Percentiles rank a stretch among this genome's conserved stretches.
Evolutionary conservation across 2,113 vertebrate species (phyloP).

Genomic region (pig (Sus scrofa)): T2T-Sscrofa CM000824.6:46631501-46632000

Average conservation of each 20-base stretch:
- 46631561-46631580: constrained; percentile 95
- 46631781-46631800: background rate
- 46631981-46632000: constrained; percentile 97
- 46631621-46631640: constrained; percentile 90
- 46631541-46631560: constrained; percentile 92
- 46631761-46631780: background rate
- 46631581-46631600: constrained; percentile 94
- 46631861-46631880: background rate
- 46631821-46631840: background rate
- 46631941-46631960: constrained; percentile 71
- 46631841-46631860: background rate
- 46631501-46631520: constrained; percentile 86
- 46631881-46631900: background rate
- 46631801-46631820: background rate
- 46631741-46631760: background rate
- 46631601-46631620: constrained; percentile 92
- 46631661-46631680: constrained; percentile 96
- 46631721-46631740: background rate
- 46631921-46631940: constrained; percentile 63
- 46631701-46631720: constrained; percentile 81
- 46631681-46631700: constrained; percentile 98
- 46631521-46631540: constrained; percentile 88
- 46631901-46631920: constrained; percentile 58
- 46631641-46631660: constrained; percentile 97
- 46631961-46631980: constrained; percentile 80